Percentiles rank a stretch among this genome's conserved stretches.
phyloP scores from a whole-genome alignment of 1,140 invertebrate genomes.

The Ceratoteleas bidentatus region DNA sequence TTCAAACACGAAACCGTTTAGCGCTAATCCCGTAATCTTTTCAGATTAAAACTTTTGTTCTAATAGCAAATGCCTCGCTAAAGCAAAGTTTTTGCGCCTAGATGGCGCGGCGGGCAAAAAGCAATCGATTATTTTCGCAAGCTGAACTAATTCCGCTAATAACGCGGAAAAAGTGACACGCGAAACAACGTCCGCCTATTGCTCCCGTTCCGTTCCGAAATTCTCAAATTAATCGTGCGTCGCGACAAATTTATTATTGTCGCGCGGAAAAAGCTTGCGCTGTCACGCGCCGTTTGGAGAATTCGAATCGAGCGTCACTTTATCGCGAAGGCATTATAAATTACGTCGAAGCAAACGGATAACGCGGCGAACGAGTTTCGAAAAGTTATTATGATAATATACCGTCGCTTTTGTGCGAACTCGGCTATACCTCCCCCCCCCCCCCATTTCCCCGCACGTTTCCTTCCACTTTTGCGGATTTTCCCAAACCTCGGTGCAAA shows the following conservation, averaged over 20 bases:
- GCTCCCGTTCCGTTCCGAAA: neutral
- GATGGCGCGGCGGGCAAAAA: too few relatives aligned
- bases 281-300: conserved; percentile 37
- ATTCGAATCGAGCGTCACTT: conserved; percentile 58
- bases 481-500: neutral
- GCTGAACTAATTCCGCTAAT: neutral
- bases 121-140: neutral
- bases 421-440: conserved; percentile 5
- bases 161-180: neutral
- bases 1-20: too few relatives aligned
- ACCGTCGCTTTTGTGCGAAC: conserved; percentile 50
- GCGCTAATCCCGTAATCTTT: too few relatives aligned
- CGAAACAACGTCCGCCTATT: too few relatives aligned
- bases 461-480: neutral
- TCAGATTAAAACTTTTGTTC: too few relatives aligned
- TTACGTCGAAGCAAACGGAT: conserved; percentile 62
- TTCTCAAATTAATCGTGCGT: conserved; percentile 16
- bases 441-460: neutral
- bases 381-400: conserved; percentile 69
- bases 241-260: conserved; percentile 41
- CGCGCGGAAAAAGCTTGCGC: conserved; percentile 20
- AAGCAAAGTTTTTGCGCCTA: too few relatives aligned
- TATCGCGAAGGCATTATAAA: conserved; percentile 59
- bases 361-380: conserved; percentile 60
- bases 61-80: too few relatives aligned